Evolutionary conservation across 2,888 invertebrate genomes (phyloP).

Genomic region (Leucophora obtusa): DNA sequence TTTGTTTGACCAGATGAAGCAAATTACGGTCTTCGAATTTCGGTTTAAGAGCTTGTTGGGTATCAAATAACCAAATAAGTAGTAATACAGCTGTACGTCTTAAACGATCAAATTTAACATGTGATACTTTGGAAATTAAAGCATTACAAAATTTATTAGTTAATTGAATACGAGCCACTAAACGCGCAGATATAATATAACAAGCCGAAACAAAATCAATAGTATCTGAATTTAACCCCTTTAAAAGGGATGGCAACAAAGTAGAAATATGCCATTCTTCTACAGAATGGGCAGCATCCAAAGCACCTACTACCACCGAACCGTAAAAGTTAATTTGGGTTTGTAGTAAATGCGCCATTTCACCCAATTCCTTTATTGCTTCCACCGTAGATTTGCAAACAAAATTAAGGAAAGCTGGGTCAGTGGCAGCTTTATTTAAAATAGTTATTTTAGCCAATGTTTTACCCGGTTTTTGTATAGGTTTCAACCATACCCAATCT

Average conservation of each 20-base stretch:
- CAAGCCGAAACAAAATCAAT: constrained; percentile 86
- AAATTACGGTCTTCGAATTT: constrained; percentile 81
- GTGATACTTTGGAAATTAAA: constrained; percentile 82
- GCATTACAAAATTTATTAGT: constrained; percentile 81
- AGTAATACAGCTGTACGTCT: constrained; percentile 83
- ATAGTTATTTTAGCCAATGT: constrained; percentile 86
- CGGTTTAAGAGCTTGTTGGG: constrained; percentile 80
- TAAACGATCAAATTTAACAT: constrained; percentile 80
- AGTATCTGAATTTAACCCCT: constrained; percentile 84
- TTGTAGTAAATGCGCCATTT: constrained; percentile 82
- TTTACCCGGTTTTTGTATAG: constrained; percentile 86
- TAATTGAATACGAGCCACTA: constrained; percentile 83
- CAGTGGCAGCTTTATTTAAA: constrained; percentile 85
- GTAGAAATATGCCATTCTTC: constrained; percentile 84
- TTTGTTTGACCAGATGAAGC: constrained; percentile 78
- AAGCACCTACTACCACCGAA: constrained; percentile 85
- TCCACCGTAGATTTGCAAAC: constrained; percentile 81
- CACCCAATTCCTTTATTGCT: constrained; percentile 82
- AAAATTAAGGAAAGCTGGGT: constrained; percentile 82
- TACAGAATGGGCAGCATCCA: constrained; percentile 81
- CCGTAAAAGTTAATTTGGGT: constrained; percentile 90
- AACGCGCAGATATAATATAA: constrained; percentile 86
- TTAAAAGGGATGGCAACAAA: constrained; percentile 85
- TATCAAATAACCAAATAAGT: constrained; percentile 85
- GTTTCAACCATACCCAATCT: constrained; percentile 87